Percentiles rank a stretch among this genome's conserved stretches.
phyloP scores from a whole-genome alignment of 2,113 vertebrate species.

The Poecile atricapillus region DNA sequence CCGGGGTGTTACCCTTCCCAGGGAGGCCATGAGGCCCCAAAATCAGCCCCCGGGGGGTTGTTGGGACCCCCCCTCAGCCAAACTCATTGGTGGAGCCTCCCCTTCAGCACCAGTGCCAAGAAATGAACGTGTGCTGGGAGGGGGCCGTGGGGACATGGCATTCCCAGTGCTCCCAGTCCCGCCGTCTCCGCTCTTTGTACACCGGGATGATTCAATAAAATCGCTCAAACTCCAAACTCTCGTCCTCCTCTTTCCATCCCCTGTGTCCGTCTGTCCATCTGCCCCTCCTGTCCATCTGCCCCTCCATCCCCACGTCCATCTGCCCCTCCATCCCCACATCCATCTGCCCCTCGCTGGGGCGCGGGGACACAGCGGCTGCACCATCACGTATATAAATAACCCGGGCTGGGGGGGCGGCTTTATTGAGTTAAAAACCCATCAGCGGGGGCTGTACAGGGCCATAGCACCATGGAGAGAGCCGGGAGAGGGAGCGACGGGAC shows the following conservation, averaged over 20 bases:
- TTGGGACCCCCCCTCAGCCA: slow-evolving; percentile 29
- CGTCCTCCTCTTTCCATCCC: neutral
- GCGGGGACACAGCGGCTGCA: slow-evolving; percentile 8
- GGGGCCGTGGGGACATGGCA: slow-evolving; percentile 56
- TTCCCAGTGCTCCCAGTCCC: slow-evolving; percentile 60
- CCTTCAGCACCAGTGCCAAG: slow-evolving; percentile 78
- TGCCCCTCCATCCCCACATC: neutral
- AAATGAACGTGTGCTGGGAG: slow-evolving; percentile 8
- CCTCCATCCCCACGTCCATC: neutral
- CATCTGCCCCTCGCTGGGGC: neutral
- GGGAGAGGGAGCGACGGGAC: neutral
- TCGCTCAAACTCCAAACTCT: slow-evolving; percentile 49
- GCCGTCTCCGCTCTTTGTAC: slow-evolving; percentile 74
- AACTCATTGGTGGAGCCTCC: slow-evolving; percentile 41
- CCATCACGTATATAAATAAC: slow-evolving; percentile 61
- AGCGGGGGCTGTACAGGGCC: slow-evolving; percentile 41
- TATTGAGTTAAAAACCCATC: slow-evolving; percentile 27
- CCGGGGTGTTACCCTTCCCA: fast-evolving
- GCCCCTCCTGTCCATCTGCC: neutral
- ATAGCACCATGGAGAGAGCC: slow-evolving; percentile 60
- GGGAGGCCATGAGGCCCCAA: neutral
- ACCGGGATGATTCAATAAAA: slow-evolving; percentile 68
- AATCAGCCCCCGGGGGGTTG: neutral
- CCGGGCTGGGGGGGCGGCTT: neutral
- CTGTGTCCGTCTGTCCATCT: neutral